A percentile compares a stretch with the other conserved stretches of the same genome.
Conservation (phyloP, 2,797 vertebrate species). For the Premnoplex brunnescens region DNA sequence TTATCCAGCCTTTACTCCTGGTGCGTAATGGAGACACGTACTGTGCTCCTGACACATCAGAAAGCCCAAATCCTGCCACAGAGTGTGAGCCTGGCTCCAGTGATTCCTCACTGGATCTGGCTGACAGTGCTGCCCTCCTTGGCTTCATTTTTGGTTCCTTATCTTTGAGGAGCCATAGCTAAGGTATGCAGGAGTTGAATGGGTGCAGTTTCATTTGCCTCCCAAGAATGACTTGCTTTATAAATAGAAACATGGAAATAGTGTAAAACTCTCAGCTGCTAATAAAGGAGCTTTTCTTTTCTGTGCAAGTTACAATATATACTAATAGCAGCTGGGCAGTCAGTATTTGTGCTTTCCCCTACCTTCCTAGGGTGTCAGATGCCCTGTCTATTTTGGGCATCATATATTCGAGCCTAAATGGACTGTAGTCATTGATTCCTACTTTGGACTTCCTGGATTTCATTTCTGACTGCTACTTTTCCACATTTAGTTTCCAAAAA, state of each 20-base stretch:
- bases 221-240: not conserved
- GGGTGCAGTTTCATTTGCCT: not conserved
- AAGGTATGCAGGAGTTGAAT: not conserved
- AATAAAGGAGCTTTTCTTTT: not conserved
- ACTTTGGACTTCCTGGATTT: slow-evolving; percentile 13
- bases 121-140: not conserved
- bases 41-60: not conserved
- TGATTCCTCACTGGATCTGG: not conserved
- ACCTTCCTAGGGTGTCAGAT: not conserved
- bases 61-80: not conserved
- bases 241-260: not conserved
- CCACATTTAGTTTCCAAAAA: slow-evolving; percentile 40
- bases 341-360: not conserved
- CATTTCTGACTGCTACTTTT: slow-evolving; percentile 51
- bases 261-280: not conserved
- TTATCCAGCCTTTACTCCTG: not conserved
- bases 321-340: not conserved
- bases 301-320: not conserved
- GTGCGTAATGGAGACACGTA: rapidly evolving
- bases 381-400: not conserved
- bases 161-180: not conserved
- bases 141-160: not conserved
- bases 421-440: slow-evolving; percentile 13
- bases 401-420: not conserved
- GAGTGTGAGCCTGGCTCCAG: not conserved